Percentiles rank a stretch among this genome's conserved stretches.
Evolutionary conservation across 1,140 invertebrate genomes (phyloP).

Genomic region (Sitodiplosis mosellana): DNA sequence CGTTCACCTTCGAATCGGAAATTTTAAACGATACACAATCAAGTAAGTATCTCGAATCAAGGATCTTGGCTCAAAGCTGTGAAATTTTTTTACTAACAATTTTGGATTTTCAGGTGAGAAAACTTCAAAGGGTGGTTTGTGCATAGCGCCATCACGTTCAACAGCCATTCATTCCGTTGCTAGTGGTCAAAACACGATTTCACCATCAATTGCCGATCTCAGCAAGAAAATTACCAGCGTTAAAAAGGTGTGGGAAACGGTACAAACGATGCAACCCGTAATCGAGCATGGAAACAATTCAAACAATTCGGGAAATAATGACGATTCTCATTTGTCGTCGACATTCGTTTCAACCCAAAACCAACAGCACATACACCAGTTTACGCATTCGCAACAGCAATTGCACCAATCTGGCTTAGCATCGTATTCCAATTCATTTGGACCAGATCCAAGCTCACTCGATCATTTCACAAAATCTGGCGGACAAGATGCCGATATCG

Average conservation of each 20-base stretch:
- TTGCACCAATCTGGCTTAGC: constrained; percentile 14
- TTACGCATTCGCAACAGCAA: constrained; percentile 16
- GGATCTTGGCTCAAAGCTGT: too few relatives aligned
- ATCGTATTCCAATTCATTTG: constrained; percentile 4
- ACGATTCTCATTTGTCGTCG: constrained; percentile 30
- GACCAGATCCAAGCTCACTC: constrained; percentile 11
- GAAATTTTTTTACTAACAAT: too few relatives aligned
- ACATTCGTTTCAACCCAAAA: constrained; percentile 32
- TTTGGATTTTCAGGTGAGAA: too few relatives aligned
- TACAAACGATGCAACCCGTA: constrained; percentile 40
- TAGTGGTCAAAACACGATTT: constrained; percentile 25
- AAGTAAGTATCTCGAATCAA: too few relatives aligned
- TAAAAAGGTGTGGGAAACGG: constrained; percentile 75
- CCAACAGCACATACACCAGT: constrained; percentile 19
- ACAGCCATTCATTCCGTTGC: constrained; percentile 33
- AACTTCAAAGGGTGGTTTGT: constrained; percentile 23
- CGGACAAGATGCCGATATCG: constrained; percentile 24
- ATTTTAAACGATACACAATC: constrained; percentile 32
- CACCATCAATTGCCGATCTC: constrained; percentile 59
- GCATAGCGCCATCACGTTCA: constrained; percentile 32
- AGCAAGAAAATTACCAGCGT: constrained; percentile 88
- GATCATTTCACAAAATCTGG: constrained; percentile 14
- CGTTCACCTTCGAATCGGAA: constrained; percentile 73
- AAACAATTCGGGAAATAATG: constrained; percentile 27
- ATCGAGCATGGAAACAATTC: constrained; percentile 38